A percentile compares a stretch with the other conserved stretches of the same genome.
phyloP scores from a whole-genome alignment of 2,113 vertebrate species.

The Trichechus manatus region DNA sequence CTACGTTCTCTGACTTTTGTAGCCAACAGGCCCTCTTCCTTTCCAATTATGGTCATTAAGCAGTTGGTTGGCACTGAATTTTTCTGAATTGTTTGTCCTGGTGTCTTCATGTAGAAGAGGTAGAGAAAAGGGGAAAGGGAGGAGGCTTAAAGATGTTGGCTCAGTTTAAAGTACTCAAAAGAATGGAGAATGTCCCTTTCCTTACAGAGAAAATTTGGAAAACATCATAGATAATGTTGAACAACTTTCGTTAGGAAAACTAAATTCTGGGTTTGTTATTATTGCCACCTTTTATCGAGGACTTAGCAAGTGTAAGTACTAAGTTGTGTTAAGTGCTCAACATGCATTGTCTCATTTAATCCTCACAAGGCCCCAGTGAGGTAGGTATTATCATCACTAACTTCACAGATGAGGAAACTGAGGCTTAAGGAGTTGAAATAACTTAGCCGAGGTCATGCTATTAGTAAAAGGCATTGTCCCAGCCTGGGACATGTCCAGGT shows the following conservation, averaged over 20 bases:
- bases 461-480: not conserved
- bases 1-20: not conserved
- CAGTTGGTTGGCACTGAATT: no score
- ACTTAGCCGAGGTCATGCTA: not conserved
- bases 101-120: not conserved
- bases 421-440: no score
- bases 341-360: fast-evolving
- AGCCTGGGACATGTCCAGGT: no score
- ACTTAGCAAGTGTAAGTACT: not conserved
- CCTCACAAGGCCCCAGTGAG: not conserved
- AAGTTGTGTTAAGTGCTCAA: not conserved
- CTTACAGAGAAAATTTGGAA: not conserved
- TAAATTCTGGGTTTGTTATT: no score
- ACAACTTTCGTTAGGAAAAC: not conserved
- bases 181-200: not conserved
- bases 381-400: not conserved
- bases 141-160: not conserved
- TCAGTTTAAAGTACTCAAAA: no score
- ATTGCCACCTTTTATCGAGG: fast-evolving
- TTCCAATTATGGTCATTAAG: not conserved
- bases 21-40: not conserved
- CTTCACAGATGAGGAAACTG: not conserved
- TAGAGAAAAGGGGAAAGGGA: not conserved
- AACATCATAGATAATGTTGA: not conserved
- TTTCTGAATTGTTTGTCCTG: not conserved